Conservation (phyloP, 2,113 vertebrate species). For the Oncorhynchus tshawytscha region DNA sequence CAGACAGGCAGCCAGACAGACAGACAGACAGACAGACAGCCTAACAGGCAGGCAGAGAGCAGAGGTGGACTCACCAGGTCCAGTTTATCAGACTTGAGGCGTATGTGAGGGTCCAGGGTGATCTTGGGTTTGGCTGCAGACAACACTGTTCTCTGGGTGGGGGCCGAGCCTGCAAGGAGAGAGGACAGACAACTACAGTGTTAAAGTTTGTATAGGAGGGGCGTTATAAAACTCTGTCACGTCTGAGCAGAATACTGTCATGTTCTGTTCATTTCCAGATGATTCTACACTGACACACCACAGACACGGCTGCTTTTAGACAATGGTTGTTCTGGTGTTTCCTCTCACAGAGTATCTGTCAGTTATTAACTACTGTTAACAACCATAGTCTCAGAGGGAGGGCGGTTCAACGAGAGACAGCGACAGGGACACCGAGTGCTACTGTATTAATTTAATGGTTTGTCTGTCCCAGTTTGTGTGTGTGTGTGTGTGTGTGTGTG, state of each 20-base stretch:
- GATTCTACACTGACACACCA: too few relatives aligned
- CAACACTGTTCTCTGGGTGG: slow-evolving; percentile 61
- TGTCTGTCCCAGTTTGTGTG: not conserved
- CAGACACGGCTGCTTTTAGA: too few relatives aligned
- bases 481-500: slow-evolving; percentile 3
- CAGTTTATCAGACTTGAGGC: slow-evolving; percentile 85
- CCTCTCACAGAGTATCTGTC: too few relatives aligned
- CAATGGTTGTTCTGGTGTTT: too few relatives aligned
- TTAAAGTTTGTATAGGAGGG: not conserved
- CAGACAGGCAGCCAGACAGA: too few relatives aligned
- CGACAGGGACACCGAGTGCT: slow-evolving; percentile 28
- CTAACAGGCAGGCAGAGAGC: too few relatives aligned
- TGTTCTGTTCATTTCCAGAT: too few relatives aligned
- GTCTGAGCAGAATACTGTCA: too few relatives aligned
- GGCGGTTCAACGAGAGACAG: not conserved
- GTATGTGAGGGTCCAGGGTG: slow-evolving; percentile 82
- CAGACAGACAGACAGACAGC: too few relatives aligned
- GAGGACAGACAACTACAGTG: slow-evolving; percentile 14
- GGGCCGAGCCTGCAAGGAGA: slow-evolving; percentile 61
- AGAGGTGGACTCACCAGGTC: slow-evolving; percentile 78
- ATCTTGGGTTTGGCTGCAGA: slow-evolving; percentile 78
- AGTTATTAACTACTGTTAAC: too few relatives aligned
- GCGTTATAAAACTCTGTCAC: not conserved
- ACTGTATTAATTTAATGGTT: slow-evolving; percentile 56
- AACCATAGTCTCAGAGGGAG: too few relatives aligned